Conservation (phyloP, 2,888 invertebrate genomes). For the Eurois occulta region DNA sequence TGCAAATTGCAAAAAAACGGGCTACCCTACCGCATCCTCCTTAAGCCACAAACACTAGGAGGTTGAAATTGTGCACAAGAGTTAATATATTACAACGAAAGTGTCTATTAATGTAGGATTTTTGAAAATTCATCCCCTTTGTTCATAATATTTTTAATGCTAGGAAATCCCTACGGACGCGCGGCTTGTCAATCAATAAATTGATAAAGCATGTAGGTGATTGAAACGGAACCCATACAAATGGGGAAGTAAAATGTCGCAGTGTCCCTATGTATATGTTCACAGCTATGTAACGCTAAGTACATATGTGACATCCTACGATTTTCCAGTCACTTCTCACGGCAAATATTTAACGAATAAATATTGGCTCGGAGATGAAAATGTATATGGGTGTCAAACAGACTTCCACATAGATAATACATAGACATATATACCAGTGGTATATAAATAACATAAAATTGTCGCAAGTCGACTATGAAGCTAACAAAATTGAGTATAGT, state of each 20-base stretch:
- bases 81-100: not conserved
- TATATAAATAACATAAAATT: conserved; percentile 48
- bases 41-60: not conserved
- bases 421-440: conserved; percentile 22
- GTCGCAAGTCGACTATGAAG: conserved; percentile 28
- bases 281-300: conserved; percentile 6
- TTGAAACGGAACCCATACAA: conserved; percentile 38
- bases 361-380: conserved; percentile 71
- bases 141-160: not conserved
- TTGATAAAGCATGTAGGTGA: not conserved
- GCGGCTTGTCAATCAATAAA: not conserved
- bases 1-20: too few relatives aligned
- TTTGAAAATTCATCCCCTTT: not conserved
- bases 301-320: conserved; percentile 29
- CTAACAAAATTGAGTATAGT: conserved; percentile 40
- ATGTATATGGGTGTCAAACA: conserved; percentile 62
- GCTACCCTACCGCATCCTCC: too few relatives aligned
- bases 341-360: conserved; percentile 70
- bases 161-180: not conserved
- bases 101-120: not conserved
- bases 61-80: not conserved
- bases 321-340: conserved; percentile 62
- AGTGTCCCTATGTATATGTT: not conserved
- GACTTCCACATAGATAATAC: conserved; percentile 52
- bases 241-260: conserved; percentile 5